Conservation (phyloP, 2,113 vertebrate species). For the Neotragus moschatus region DNA sequence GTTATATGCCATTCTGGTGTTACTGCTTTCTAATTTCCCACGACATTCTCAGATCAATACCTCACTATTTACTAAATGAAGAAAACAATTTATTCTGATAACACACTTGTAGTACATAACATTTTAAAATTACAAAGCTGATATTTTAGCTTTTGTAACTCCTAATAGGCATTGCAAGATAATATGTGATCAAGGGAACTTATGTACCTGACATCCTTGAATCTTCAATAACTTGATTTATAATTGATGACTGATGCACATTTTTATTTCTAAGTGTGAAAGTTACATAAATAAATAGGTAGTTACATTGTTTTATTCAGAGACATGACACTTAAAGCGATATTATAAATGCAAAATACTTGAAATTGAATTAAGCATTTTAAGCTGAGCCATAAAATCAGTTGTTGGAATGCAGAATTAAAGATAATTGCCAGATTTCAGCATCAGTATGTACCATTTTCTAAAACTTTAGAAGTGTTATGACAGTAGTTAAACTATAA, state of each 20-base stretch:
- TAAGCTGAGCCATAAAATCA: conserved; percentile 57
- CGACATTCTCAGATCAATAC: conserved; percentile 54
- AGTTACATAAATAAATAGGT: conserved; percentile 67
- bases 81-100: conserved; percentile 57
- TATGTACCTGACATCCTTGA: conserved; percentile 69
- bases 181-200: conserved; percentile 78
- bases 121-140: conserved; percentile 75
- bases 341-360: conserved; percentile 76
- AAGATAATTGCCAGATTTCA: conserved; percentile 71
- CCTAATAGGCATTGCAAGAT: conserved; percentile 73
- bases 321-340: conserved; percentile 73
- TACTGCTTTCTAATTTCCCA: conserved; percentile 58
- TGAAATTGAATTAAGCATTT: conserved; percentile 65
- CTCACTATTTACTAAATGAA: conserved; percentile 13
- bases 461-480: conserved; percentile 70
- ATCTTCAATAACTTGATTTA: conserved; percentile 74
- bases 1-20: not conserved
- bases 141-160: conserved; percentile 65
- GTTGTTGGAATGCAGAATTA: conserved; percentile 39
- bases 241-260: conserved; percentile 77
- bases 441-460: conserved; percentile 43
- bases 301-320: conserved; percentile 72
- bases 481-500: conserved; percentile 72
- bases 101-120: conserved; percentile 38
- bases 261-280: conserved; percentile 72